A percentile compares a stretch with the other conserved stretches of the same genome.
Conservation (phyloP, 2,888 invertebrate genomes). For the Phengaris arion region DNA sequence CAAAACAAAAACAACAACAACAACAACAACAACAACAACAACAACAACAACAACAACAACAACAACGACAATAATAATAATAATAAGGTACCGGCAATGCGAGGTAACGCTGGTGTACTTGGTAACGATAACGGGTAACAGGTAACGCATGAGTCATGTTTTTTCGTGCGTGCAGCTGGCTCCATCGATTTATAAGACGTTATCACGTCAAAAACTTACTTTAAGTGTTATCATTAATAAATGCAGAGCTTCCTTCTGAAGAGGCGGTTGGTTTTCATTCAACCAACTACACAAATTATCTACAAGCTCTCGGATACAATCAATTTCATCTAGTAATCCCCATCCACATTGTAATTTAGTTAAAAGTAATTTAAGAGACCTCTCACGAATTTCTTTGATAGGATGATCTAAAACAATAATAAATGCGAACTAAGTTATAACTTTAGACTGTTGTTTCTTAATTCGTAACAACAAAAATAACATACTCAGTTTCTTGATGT, state of each 20-base stretch:
- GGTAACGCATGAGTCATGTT: too few species aligned
- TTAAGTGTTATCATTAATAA: conserved; percentile 77
- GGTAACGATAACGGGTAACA: too few species aligned
- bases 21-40: too few species aligned
- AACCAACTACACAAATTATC: conserved; percentile 82
- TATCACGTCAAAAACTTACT: conserved; percentile 68
- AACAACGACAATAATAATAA: too few species aligned
- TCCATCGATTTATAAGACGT: too few species aligned
- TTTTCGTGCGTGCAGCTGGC: too few species aligned
- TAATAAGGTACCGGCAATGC: too few species aligned
- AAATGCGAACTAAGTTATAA: conserved; percentile 6
- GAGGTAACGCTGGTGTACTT: too few species aligned
- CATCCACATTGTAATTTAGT: conserved; percentile 83
- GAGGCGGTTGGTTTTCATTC: conserved; percentile 69
- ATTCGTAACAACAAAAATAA: conserved; percentile 31
- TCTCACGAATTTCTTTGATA: conserved; percentile 78
- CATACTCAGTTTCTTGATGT: conserved; percentile 65
- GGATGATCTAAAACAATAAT: conserved; percentile 68
- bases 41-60: too few species aligned
- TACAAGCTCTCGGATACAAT: conserved; percentile 79
- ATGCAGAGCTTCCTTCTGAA: conserved; percentile 79
- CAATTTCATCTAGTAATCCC: conserved; percentile 80
- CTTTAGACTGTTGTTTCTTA: neutral
- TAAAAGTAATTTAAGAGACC: conserved; percentile 74
- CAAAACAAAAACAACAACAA: too few species aligned